Base-by-base conservation (phyloP, 92 coral and sea anemone genomes). In the Virgularia gustaviana region DNA sequence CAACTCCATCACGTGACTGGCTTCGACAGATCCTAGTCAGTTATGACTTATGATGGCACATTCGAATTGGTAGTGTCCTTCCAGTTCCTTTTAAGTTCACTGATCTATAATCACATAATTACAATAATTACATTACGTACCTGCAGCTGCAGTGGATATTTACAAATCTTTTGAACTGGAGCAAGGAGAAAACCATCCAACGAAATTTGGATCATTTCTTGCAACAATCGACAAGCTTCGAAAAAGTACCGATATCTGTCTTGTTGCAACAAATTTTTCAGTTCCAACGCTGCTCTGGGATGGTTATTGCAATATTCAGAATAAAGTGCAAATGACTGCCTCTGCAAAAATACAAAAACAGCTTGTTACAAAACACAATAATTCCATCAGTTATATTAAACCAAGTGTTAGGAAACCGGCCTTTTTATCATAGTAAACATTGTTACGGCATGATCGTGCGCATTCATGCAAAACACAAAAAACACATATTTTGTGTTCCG, bases 131-230 rank as follows among this genome's bases (percentile, higher is more conserved):
- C 13, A 13, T 13, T 45, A 76, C 96, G 80, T 67, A 94, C 99
- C 80, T 96, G 94, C 36, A 94, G 59, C 65, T 94, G 99, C 57
- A 94, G 43, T 0, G 99, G 99, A 74, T 94, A 94, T 78, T 94
- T 94, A 84, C 99, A 94, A 78, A 94, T 94, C 87, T 94, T 94
- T 62, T 94, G 99, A 25, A 94, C 99, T 0, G 99, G 99, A 27
- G 96, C 87, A 54, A 94, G 57, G 70, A 94, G 80, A 64, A 94
- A 94, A 6, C 99, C 99, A 66, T 94, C 96, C 62, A 94, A 43
- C 3, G 99, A 87, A 71, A 94, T 94, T 41, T 82, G 85, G 18
- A 94, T 87, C 99, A 94, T 94, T 13, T 90, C 96, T 65, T 85
- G 99, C 9, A 94, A 83, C 55, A 94, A 82, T 38, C 99, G 91